A percentile compares a stretch with the other conserved stretches of the same genome.
Evolutionary conservation across 1,140 invertebrate species (phyloP).

Genomic region (Chelonus insularis): DNA sequence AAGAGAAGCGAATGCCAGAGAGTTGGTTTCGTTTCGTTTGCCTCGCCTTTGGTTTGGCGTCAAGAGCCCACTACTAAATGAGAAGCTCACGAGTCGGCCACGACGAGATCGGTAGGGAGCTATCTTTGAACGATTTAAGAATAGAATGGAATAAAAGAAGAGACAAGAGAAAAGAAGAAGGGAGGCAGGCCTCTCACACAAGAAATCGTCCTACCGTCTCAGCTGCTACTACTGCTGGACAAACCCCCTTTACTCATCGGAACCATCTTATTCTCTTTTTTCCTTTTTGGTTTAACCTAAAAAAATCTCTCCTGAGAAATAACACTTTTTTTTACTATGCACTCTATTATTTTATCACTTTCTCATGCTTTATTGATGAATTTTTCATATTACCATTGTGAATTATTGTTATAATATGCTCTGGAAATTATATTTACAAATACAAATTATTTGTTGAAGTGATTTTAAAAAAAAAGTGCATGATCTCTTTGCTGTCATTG

Average conservation of each 20-base stretch:
- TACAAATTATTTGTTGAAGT: no score
- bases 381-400: no score
- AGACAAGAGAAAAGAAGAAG: neutral
- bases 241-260: constrained; percentile 13
- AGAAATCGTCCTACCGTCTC: constrained; percentile 24
- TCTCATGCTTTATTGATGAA: no score
- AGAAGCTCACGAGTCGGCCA: constrained; percentile 23
- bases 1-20: constrained; percentile 13
- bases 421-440: no score
- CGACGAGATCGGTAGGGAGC: constrained; percentile 10
- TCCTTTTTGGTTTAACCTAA: no score
- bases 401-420: no score
- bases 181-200: constrained; percentile 8
- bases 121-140: neutral
- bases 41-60: constrained; percentile 14
- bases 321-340: no score
- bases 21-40: constrained; percentile 18
- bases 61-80: constrained; percentile 22
- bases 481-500: no score
- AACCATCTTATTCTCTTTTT: constrained; percentile 1
- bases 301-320: no score
- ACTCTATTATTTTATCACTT: no score
- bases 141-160: constrained; percentile 1
- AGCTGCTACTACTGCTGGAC: constrained; percentile 21
- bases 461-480: no score